phyloP scores from a whole-genome alignment of 1,140 invertebrate species.

The Dryas iulia region DNA sequence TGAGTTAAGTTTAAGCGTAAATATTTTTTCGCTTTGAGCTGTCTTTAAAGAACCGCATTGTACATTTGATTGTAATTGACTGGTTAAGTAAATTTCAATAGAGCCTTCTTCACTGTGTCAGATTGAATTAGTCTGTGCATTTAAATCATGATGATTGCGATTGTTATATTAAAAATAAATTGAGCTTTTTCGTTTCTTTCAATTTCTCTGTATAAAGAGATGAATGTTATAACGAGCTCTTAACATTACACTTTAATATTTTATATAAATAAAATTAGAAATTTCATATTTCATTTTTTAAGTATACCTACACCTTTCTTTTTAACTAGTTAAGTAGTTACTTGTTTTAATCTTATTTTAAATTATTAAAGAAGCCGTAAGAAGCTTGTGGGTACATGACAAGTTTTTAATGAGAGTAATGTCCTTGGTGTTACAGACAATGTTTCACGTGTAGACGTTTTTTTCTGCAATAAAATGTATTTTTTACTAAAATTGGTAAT shows the following conservation, averaged over 20 bases:
- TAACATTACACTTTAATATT: too few species aligned
- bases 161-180: neutral
- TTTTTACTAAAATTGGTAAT: neutral
- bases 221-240: too few species aligned
- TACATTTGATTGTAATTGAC: constrained; percentile 34
- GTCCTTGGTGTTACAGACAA: constrained; percentile 30
- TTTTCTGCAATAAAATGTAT: neutral
- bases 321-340: too few species aligned
- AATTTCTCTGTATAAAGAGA: too few species aligned
- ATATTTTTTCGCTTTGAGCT: constrained; percentile 19
- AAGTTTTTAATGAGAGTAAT: constrained; percentile 28
- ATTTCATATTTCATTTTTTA: too few species aligned
- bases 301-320: too few species aligned
- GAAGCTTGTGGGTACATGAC: constrained; percentile 18
- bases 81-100: constrained; percentile 34
- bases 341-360: too few species aligned
- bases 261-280: too few species aligned
- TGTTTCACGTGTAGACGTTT: constrained; percentile 10
- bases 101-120: constrained; percentile 9
- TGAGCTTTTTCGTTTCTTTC: neutral
- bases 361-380: constrained; percentile 27
- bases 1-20: constrained; percentile 19
- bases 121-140: neutral
- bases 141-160: neutral
- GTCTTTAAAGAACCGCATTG: constrained; percentile 16